Evolutionary conservation across 1,140 invertebrate genomes (phyloP).

Genomic region (Diplogasteroides magnus): DNA sequence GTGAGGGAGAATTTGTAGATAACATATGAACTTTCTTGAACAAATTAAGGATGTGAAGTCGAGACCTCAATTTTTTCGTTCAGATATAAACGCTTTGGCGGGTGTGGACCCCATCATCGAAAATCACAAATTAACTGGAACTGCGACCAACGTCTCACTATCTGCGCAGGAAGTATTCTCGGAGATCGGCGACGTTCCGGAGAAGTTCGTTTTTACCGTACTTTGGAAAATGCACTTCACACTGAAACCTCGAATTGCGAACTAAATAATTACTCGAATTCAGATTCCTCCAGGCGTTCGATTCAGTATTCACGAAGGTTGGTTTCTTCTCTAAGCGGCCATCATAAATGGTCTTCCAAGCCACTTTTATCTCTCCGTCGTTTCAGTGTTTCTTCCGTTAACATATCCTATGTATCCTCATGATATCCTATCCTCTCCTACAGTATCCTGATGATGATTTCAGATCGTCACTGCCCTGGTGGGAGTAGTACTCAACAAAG

Average conservation of each 20-base stretch:
- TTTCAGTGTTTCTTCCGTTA: too few species aligned
- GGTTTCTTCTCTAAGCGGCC: too few species aligned
- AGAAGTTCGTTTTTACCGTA: conserved; percentile 1
- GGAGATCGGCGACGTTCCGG: conserved; percentile 16
- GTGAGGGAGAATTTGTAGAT: not conserved
- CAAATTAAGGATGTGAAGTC: not conserved
- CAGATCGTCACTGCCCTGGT: not conserved
- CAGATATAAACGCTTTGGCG: conserved; percentile 1
- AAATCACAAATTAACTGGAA: conserved; percentile 1
- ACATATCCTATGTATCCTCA: too few species aligned
- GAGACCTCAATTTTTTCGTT: not conserved
- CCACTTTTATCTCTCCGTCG: too few species aligned
- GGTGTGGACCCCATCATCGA: conserved; percentile 12
- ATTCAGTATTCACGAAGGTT: conserved; percentile 11
- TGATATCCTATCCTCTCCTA: too few species aligned
- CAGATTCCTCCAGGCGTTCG: conserved; percentile 18
- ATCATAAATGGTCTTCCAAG: too few species aligned
- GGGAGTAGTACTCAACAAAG: conserved; percentile 4
- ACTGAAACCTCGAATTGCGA: not conserved
- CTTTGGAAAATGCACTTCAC: not conserved
- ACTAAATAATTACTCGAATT: not conserved
- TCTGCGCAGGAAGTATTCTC: conserved; percentile 10
- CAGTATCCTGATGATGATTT: too few species aligned
- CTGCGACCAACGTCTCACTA: not conserved
- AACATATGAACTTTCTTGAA: not conserved